Conservation (phyloP, 1,140 invertebrate species). For the Pseudomyrmex gracilis region DNA sequence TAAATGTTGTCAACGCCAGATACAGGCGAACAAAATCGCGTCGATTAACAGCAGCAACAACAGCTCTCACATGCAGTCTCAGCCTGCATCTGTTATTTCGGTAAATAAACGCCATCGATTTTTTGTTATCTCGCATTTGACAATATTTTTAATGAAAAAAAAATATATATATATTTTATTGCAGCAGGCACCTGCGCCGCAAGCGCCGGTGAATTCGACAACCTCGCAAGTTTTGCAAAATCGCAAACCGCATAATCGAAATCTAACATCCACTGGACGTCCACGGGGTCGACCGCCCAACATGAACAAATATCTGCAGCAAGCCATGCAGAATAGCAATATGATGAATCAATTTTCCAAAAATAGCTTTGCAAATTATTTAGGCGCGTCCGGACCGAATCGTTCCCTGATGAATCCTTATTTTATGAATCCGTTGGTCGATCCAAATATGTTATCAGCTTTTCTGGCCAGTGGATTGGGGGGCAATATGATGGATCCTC, state of each 20-base stretch:
- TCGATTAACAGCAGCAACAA: constrained; percentile 53
- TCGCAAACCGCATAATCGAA: constrained; percentile 66
- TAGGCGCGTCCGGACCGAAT: constrained; percentile 74
- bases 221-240: constrained; percentile 67
- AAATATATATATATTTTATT: constrained; percentile 14
- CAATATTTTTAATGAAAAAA: constrained; percentile 2
- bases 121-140: not conserved
- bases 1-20: constrained; percentile 80
- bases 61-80: constrained; percentile 37
- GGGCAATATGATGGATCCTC: constrained; percentile 78
- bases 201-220: constrained; percentile 61
- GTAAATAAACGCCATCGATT: constrained; percentile 60
- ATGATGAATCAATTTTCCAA: constrained; percentile 79
- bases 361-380: constrained; percentile 76
- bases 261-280: constrained; percentile 72
- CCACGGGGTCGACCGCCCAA: constrained; percentile 83
- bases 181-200: constrained; percentile 65
- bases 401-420: constrained; percentile 80
- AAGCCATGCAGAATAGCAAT: constrained; percentile 70
- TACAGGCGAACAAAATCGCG: constrained; percentile 77
- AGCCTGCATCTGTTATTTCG: constrained; percentile 61
- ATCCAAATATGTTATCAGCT: constrained; percentile 80
- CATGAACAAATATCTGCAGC: constrained; percentile 79
- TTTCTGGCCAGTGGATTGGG: constrained; percentile 77
- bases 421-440: constrained; percentile 80